phyloP scores from a whole-genome alignment of 1,140 invertebrate species.

The Trypoxylus dichotomus region DNA sequence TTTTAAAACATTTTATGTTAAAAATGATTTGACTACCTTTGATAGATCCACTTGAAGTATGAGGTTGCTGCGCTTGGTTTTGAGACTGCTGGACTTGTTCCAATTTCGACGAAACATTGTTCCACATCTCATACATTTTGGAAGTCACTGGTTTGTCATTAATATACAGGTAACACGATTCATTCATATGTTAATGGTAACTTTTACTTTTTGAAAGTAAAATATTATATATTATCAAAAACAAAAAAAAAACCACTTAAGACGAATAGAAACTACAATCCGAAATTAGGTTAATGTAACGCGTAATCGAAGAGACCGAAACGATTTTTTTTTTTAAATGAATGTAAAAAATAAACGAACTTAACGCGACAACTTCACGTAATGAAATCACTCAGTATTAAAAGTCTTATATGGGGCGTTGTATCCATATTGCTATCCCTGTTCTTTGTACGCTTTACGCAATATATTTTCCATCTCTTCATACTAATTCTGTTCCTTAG shows the following conservation, averaged over 20 bases:
- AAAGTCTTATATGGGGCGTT: slow-evolving; percentile 39
- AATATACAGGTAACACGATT: slow-evolving; percentile 18
- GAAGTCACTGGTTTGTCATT: slow-evolving; percentile 39
- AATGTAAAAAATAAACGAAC: slow-evolving; percentile 5
- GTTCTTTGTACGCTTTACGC: slow-evolving; percentile 51
- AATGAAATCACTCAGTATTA: slow-evolving; percentile 25
- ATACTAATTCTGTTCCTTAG: slow-evolving; percentile 40
- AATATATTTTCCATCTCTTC: slow-evolving; percentile 52
- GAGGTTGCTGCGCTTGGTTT: slow-evolving; percentile 69
- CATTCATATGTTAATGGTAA: slow-evolving; percentile 26
- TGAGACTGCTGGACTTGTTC: slow-evolving; percentile 69
- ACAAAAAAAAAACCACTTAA: background rate
- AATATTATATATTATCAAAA: background rate
- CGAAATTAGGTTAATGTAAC: background rate
- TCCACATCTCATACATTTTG: slow-evolving; percentile 88
- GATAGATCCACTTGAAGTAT: slow-evolving; percentile 79
- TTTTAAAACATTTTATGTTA: background rate
- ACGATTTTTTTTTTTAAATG: background rate
- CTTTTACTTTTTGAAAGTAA: background rate
- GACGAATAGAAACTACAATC: background rate
- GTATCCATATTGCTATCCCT: slow-evolving; percentile 43
- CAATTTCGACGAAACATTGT: slow-evolving; percentile 78
- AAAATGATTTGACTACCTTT: slow-evolving; percentile 66
- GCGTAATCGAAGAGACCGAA: background rate
- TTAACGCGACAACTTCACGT: slow-evolving; percentile 11